phyloP scores from a whole-genome alignment of 2,797 vertebrate genomes.

The Enoplosus armatus region DNA sequence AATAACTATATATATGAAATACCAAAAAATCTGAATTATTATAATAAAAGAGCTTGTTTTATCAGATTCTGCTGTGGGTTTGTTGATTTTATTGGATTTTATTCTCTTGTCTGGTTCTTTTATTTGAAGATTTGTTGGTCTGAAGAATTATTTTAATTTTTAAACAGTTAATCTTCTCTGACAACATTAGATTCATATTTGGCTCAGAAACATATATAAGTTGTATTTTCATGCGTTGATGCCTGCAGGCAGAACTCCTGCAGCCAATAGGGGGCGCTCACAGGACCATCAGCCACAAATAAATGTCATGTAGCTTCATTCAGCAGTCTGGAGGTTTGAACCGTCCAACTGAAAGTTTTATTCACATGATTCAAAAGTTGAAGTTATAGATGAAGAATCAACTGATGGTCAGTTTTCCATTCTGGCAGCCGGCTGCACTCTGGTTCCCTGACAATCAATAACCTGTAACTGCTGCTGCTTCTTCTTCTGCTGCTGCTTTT shows the following conservation, averaged over 20 bases:
- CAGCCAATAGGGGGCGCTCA: constrained; percentile 17
- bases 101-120: not conserved
- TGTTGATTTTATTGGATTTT: not conserved
- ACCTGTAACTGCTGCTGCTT: not conserved
- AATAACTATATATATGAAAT: constrained; percentile 59
- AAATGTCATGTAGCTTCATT: not conserved
- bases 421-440: too few species aligned
- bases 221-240: too few species aligned
- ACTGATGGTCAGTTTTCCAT: too few species aligned
- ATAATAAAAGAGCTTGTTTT: constrained; percentile 76
- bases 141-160: not conserved
- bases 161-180: not conserved
- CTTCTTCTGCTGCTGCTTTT: not conserved
- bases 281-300: not conserved
- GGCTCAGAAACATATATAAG: not conserved
- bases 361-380: not conserved
- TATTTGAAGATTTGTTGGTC: not conserved
- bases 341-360: not conserved
- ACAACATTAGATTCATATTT: not conserved
- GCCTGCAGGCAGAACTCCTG: too few species aligned
- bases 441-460: too few species aligned
- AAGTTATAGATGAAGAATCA: not conserved
- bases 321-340: not conserved
- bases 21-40: constrained; percentile 64
- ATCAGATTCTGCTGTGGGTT: constrained; percentile 39